A percentile compares a stretch with the other conserved stretches of the same genome.
Conservation (phyloP, 1,140 invertebrate species). For the Halyomorpha halys region DNA sequence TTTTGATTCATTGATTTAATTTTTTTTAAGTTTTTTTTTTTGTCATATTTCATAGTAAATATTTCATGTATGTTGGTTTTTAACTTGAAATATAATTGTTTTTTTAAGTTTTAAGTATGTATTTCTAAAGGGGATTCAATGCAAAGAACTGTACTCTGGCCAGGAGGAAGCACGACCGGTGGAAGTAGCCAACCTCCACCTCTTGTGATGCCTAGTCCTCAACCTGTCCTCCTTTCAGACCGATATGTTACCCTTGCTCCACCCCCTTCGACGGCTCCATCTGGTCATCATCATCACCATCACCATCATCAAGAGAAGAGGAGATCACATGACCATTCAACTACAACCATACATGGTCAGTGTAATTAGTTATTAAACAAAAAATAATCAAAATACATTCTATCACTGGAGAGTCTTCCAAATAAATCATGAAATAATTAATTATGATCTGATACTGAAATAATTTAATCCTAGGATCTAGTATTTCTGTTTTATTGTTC, state of each 20-base stretch:
- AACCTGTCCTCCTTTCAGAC: conserved; percentile 27
- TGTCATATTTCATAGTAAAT: no score
- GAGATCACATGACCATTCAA: not conserved
- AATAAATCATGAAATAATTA: no score
- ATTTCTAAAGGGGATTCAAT: conserved; percentile 46
- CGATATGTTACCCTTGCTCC: conserved; percentile 31
- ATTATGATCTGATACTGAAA: no score
- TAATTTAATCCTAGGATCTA: no score
- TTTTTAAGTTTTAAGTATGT: no score
- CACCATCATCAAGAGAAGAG: conserved; percentile 22
- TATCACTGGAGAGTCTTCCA: no score
- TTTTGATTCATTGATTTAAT: no score
- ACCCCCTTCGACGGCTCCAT: conserved; percentile 31
- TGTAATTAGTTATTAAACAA: not conserved
- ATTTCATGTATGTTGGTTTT: no score
- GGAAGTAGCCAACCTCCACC: conserved; percentile 41
- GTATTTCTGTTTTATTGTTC: no score
- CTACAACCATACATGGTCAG: conserved; percentile 13
- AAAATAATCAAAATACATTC: no score
- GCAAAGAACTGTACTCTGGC: conserved; percentile 65
- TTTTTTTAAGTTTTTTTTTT: no score
- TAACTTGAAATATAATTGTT: no score
- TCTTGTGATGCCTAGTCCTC: conserved; percentile 43
- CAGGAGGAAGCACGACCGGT: conserved; percentile 45
- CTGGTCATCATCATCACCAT: conserved; percentile 6